Base-by-base conservation (phyloP, 2,888 invertebrate species). In the Calameuta idolon region DNA sequence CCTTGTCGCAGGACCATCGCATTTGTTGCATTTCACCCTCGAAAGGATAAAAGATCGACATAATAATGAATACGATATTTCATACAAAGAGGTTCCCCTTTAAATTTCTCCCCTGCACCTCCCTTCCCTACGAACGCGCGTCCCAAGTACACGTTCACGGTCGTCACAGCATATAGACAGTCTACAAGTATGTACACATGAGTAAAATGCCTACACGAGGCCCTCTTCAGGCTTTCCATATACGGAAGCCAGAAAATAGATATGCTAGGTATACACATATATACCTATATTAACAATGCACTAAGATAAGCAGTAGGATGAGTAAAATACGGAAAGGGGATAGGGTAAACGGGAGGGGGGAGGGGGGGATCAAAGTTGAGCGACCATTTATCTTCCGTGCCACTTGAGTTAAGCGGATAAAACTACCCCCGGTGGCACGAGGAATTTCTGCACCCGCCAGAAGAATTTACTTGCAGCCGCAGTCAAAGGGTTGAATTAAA, bases 61-160 rank as follows among this genome's bases (percentile, higher is more conserved):
- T 83, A 85, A 82, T 81, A 84, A 84, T 84, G 84, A 85, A 81
- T 84, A 85, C 82, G 83, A 84, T 84, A 84, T 85, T 85, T 82
- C 81, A 83, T 80, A 83, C 81, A 78, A 73, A 81, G 75, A 79
- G 34, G 69, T 79, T 80, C 81, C 81, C 79, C 80, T 83, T 84
- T 83, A 71, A 71, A 71, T 15, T 30, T 30, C 31, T 30, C 31
- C 71, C 55, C 23, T 23, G 0, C 55, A 2, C 55, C 23, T 15
- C 5, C 23, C 40, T 15, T 15, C 37, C 55, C 55, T 5, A 5
- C 5, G 23, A 23, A 23, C 55, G 23, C 55, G 55, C 23, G 55
- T 55, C 23, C 23, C 23, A 23, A 55, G 23, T 55, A 55, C 55
- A 55, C 55, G 55, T 55, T 23, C 55, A 40, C 40, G 40, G 15